A percentile compares a stretch with the other conserved stretches of the same genome.
Evolutionary conservation across 1,140 invertebrate genomes (phyloP).

Genomic region (Drosophila hydei): DNA sequence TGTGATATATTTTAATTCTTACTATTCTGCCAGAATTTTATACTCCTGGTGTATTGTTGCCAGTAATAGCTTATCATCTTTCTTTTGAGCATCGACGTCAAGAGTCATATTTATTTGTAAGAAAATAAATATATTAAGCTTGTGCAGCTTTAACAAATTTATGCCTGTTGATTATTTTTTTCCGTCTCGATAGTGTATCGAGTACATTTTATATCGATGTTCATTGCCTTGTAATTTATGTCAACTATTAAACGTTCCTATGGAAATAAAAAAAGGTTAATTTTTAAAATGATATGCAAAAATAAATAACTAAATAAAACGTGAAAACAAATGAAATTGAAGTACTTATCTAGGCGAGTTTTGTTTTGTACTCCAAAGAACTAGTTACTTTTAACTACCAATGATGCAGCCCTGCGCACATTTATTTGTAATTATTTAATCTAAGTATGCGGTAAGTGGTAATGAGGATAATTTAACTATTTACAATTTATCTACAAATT

Average conservation of each 20-base stretch:
- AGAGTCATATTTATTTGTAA: constrained; percentile 62
- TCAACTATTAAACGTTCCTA: not conserved
- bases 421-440: constrained; percentile 4
- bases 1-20: constrained; percentile 68
- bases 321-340: not conserved
- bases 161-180: not conserved
- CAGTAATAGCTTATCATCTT: constrained; percentile 83
- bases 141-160: not conserved
- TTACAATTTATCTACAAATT: constrained; percentile 4
- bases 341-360: not conserved
- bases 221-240: not conserved
- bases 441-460: constrained; percentile 12
- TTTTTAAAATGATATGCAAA: no score
- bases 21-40: constrained; percentile 92
- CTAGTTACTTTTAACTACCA: not conserved
- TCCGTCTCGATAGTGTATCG: not conserved
- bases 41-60: constrained; percentile 88
- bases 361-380: not conserved
- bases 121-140: not conserved
- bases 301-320: no score
- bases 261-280: no score
- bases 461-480: constrained; percentile 1
- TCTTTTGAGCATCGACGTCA: constrained; percentile 67
- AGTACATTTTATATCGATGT: constrained; percentile 2
- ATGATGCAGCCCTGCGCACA: constrained; percentile 10